Conservation (phyloP, 2,888 invertebrate genomes). For the Cataglyphis livida region DNA sequence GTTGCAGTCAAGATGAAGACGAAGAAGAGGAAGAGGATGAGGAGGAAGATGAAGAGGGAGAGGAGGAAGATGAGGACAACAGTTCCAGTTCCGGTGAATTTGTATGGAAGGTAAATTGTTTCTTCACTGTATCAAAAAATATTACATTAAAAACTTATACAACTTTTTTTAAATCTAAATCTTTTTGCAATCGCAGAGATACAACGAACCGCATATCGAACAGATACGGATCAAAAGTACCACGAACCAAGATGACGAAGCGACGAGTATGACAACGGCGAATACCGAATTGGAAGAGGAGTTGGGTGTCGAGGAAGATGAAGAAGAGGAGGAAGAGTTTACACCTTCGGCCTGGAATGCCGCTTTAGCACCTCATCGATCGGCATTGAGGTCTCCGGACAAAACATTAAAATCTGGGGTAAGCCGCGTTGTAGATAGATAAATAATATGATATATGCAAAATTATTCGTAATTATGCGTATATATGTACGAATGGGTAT, state of each 20-base stretch:
- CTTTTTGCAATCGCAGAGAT: conserved; percentile 72
- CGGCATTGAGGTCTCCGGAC: conserved; percentile 89
- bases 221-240: conserved; percentile 67
- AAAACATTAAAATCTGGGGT: conserved; percentile 85
- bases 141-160: neutral
- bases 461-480: conserved; percentile 30
- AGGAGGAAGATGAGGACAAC: conserved; percentile 87
- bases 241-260: conserved; percentile 53
- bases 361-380: conserved; percentile 91
- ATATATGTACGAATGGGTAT: conserved; percentile 60
- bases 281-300: conserved; percentile 75
- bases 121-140: neutral
- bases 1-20: conserved; percentile 88
- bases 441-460: conserved; percentile 42
- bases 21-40: conserved; percentile 84
- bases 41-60: conserved; percentile 84
- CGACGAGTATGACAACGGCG: conserved; percentile 15
- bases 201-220: conserved; percentile 76
- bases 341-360: conserved; percentile 94
- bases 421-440: conserved; percentile 42
- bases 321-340: conserved; percentile 90
- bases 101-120: conserved; percentile 90
- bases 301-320: conserved; percentile 86
- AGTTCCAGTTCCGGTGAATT: conserved; percentile 92
- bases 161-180: neutral